Percentiles rank a stretch among this genome's conserved stretches.
phyloP scores from a whole-genome alignment of 2,888 invertebrate genomes.

The Nomada flava region DNA sequence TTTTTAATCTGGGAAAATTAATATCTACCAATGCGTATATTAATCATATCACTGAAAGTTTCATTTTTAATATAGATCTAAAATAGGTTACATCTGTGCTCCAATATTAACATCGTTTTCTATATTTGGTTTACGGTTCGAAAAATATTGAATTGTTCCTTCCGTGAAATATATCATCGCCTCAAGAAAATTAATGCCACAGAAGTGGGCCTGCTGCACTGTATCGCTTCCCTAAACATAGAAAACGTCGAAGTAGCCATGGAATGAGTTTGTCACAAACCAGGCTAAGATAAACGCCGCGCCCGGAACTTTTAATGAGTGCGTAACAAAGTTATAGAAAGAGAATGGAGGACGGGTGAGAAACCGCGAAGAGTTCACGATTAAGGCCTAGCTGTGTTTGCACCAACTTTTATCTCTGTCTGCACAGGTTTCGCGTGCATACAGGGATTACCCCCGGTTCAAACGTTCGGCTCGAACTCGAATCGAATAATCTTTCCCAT shows the following conservation, averaged over 20 bases:
- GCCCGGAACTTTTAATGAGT: constrained; percentile 56
- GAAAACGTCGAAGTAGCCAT: constrained; percentile 27
- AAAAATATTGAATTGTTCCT: not conserved
- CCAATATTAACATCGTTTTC: no score
- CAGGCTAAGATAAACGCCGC: constrained; percentile 51
- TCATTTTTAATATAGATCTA: no score
- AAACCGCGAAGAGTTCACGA: constrained; percentile 46
- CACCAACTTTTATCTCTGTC: constrained; percentile 40
- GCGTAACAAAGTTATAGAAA: constrained; percentile 53
- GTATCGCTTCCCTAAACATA: constrained; percentile 9
- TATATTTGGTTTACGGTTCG: no score
- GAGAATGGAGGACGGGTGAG: constrained; percentile 21
- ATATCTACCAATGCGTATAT: no score
- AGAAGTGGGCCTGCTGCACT: constrained; percentile 11
- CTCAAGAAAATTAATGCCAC: not conserved
- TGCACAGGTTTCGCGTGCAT: constrained; percentile 12
- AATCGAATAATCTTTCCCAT: not conserved
- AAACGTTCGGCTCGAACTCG: not conserved
- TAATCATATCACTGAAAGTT: no score
- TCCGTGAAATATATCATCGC: not conserved
- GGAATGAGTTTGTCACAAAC: constrained; percentile 29
- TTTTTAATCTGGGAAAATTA: no score
- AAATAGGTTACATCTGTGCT: no score
- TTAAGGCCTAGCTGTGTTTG: constrained; percentile 47
- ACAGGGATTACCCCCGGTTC: not conserved